phyloP scores from a whole-genome alignment of 2,888 invertebrate genomes.

The Andrena praecox region DNA sequence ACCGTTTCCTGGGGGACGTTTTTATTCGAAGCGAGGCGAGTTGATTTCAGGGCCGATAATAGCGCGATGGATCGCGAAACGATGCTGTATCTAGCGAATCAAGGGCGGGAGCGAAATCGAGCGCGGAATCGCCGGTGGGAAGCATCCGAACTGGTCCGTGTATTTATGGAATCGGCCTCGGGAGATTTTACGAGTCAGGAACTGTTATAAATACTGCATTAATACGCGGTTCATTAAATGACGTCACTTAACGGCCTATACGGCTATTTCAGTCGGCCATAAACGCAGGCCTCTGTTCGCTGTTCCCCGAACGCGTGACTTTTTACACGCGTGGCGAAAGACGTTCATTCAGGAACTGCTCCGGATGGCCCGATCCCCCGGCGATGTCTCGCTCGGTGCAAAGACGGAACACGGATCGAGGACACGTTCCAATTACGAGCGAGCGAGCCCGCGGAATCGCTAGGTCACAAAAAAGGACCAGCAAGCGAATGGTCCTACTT shows the following conservation, averaged over 20 bases:
- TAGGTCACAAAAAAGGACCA: not conserved
- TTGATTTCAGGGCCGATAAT: no score
- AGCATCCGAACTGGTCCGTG: conserved; percentile 60
- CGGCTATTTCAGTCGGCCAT: conserved; percentile 70
- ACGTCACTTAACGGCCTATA: conserved; percentile 75
- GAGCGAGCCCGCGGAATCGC: not conserved
- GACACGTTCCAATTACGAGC: not conserved
- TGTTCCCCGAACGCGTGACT: conserved; percentile 16
- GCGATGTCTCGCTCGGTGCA: not conserved
- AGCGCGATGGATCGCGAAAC: not conserved
- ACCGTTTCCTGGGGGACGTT: no score
- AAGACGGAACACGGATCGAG: not conserved
- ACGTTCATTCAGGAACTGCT: conserved; percentile 27
- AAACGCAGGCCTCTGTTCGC: conserved; percentile 33
- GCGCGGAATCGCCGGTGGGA: conserved; percentile 6
- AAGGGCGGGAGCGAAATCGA: not conserved
- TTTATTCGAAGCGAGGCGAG: no score
- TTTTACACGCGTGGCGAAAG: conserved; percentile 19
- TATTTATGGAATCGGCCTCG: conserved; percentile 74
- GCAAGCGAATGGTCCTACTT: not conserved
- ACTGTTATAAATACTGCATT: conserved; percentile 77
- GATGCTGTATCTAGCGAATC: not conserved
- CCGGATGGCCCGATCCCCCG: not conserved
- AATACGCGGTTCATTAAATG: conserved; percentile 78
- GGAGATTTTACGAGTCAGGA: conserved; percentile 72